Conservation (phyloP, 2,888 invertebrate species). For the Tetragonisca angustula region DNA sequence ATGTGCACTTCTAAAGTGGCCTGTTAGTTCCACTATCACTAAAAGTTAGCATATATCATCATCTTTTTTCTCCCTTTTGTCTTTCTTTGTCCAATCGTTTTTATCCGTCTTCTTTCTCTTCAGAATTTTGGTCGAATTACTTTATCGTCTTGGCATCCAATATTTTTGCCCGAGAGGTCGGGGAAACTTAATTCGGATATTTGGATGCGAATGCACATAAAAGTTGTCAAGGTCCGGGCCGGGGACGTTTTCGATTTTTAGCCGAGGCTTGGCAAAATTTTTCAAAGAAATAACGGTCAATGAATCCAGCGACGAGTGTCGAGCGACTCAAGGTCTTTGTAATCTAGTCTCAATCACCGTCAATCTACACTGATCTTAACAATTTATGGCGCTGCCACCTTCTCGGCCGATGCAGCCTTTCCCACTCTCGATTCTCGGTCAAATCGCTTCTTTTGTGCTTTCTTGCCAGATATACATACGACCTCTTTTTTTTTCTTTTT, state of each 20-base stretch:
- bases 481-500: too few relatives aligned
- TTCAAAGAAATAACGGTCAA: constrained; percentile 48
- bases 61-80: too few relatives aligned
- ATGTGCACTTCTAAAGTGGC: neutral
- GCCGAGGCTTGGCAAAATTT: constrained; percentile 24
- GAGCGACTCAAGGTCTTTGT: constrained; percentile 78
- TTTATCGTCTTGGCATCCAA: constrained; percentile 16
- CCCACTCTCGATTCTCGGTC: neutral
- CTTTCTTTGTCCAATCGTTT: neutral
- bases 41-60: neutral
- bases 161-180: constrained; percentile 14
- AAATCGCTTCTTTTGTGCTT: constrained; percentile 8
- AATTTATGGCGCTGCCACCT: constrained; percentile 68
- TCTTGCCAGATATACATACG: neutral
- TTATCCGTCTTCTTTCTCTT: neutral
- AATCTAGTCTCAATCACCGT: constrained; percentile 80
- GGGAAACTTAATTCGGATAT: constrained; percentile 34
- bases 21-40: neutral
- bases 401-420: constrained; percentile 48
- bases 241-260: neutral
- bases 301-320: constrained; percentile 55
- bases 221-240: constrained; percentile 41
- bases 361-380: constrained; percentile 77
- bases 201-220: constrained; percentile 49
- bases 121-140: neutral